Base-by-base conservation (phyloP, 2,888 invertebrate genomes). In the Dysmachus trigonus region DNA sequence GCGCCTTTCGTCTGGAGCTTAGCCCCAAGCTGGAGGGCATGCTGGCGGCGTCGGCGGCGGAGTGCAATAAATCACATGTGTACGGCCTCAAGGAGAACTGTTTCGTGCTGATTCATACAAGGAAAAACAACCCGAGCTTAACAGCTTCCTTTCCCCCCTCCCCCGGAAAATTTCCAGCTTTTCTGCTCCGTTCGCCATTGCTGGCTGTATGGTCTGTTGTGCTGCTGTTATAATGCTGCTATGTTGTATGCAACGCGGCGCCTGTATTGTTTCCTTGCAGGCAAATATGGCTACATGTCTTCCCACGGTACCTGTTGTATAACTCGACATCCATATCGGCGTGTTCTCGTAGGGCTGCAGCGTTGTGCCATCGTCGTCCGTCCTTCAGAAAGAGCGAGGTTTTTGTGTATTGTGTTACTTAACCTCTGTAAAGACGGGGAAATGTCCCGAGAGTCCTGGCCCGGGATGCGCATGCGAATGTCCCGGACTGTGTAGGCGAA, bases 381-480 rank as follows among this genome's bases (percentile, higher is more conserved):
- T 62, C 62, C 62, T 62, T 62, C 62, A 22, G 10, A 62, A 33
- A 71, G 62, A 18, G 18, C 18, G 27, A 7, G 27, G 22, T 53
- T 62, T n/a, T 7, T 82, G 82, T 10, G n/a, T 18, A 2, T 62
- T n/a, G n/a, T n/a, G n/a, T n/a, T n/a, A n/a, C n/a, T n/a, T n/a
- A n/a, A 62, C 33, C 62, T 62, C 30, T 73, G 72, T 84, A 73
- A 84, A 83, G 47, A 38, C 35, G 71, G 41, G 35, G 71, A 84
- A 73, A 84, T 30, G 73, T 73, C 84, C 31, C 47, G 31, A 71
- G 71, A 62, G 73, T 73, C 84, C 31, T 31, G 31, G 3, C 5
- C 35, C 35, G 35, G 30, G 71, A 73, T 81, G 79, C 86, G 86
- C 86, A 86, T 86, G 86, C 82, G 81, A 86, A 86, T 82, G 31